Conservation (phyloP, 2,797 vertebrate species). For the Gallirallus australis region DNA sequence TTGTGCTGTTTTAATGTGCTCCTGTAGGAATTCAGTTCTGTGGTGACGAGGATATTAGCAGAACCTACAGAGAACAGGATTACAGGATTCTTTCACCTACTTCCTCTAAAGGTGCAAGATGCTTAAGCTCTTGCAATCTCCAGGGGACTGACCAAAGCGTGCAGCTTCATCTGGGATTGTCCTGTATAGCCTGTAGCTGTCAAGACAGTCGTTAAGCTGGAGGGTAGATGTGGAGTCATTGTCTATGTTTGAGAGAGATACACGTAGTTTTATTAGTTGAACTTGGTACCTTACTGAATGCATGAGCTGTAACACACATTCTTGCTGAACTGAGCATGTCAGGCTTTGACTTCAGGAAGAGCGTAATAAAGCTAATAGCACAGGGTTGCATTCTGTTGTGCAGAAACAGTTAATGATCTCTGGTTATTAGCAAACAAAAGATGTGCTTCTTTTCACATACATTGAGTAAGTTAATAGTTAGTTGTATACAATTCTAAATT, state of each 20-base stretch:
- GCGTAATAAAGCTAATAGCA: neutral
- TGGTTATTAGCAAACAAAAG: neutral
- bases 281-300: neutral
- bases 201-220: neutral
- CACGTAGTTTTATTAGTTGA: neutral
- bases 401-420: neutral
- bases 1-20: neutral
- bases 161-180: neutral
- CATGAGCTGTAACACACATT: neutral
- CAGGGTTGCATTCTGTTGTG: neutral
- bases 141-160: neutral
- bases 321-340: neutral
- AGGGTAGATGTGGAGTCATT: neutral
- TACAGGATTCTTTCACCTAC: neutral
- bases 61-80: neutral
- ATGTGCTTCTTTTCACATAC: neutral
- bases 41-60: rapidly evolving
- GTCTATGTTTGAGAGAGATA: neutral
- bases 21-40: neutral
- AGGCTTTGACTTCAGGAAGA: neutral
- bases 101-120: neutral
- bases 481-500: neutral
- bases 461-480: neutral
- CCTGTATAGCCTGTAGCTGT: neutral
- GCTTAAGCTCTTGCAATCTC: neutral